Evolutionary conservation across 2,888 invertebrate genomes (phyloP), one percentile per base, ranked within the genome.

Genomic region (Xanthia togata): DNA sequence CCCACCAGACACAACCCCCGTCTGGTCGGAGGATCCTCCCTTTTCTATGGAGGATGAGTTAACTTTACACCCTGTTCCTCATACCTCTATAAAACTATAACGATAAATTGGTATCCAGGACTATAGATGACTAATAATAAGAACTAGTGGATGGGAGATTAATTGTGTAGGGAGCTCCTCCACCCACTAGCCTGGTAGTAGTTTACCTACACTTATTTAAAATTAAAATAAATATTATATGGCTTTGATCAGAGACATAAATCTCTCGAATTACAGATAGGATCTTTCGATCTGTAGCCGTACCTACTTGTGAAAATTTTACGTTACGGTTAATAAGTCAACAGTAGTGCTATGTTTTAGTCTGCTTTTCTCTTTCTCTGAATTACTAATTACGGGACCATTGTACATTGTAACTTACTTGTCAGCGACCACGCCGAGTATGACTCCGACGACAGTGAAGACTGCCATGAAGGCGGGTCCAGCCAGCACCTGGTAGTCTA

Each of bases 381-480:
- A 60, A 31, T 20, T 20, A 60, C 11, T 11, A 60, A 31, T 35
- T 35, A 60, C 20, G 2, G 35, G 23, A 2, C 26, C 9, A 35
- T 31, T 23, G 23, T 12, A 35, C 35, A 23, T 63, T 53, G 11
- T 68, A 20, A 89, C 95, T 92, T 87, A 97, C 97, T 97, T 98
- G 90, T 98, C 98, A 65, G 98, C 98, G 0, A 98, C 97, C 72
- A 98, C 96, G 2, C 99, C 99, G 88, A 99, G 97, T 70, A 98
- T 96, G 17, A 99, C 98, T 1, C 99, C 99, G 55, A 98, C 98
- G 68, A 99, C 97, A 0, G 99, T 99, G 95, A 98, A 99, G 55
- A 99, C 98, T 2, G 98, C 98, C 92, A 99, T 99, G 95, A 99
- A 99, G 85, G 98, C 98, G 0, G 99, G 99, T 0, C 99, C 99